Percentiles rank a stretch among this genome's conserved stretches.
Evolutionary conservation across 2,888 invertebrate genomes (phyloP).

Genomic region (Troides aeacus): DNA sequence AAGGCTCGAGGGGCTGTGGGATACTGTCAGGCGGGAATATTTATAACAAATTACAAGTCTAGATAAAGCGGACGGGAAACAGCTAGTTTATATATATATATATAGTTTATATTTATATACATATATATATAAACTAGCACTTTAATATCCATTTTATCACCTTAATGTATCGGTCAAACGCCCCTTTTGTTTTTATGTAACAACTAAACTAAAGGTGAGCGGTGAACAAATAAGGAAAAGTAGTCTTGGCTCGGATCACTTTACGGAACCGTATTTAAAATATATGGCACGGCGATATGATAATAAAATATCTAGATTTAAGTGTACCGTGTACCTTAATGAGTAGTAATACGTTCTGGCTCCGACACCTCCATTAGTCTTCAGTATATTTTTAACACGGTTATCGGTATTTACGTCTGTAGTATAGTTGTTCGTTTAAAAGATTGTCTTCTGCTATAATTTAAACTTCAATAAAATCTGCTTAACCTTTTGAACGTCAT

Average conservation of each 20-base stretch:
- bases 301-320: constrained; percentile 12
- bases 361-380: not conserved
- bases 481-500: no score
- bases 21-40: no score
- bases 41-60: no score
- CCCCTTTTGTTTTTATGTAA: not conserved
- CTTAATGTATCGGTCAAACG: not conserved
- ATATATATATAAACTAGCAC: not conserved
- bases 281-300: constrained; percentile 9
- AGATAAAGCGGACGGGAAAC: no score
- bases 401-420: no score
- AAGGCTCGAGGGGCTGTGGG: no score
- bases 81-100: no score
- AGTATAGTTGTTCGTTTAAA: no score
- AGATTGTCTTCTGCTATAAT: no score
- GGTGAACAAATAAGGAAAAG: constrained; percentile 23
- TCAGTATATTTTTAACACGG: not conserved
- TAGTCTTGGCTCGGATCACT: constrained; percentile 10
- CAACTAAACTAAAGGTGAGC: constrained; percentile 9
- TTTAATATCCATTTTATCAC: not conserved
- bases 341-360: not conserved
- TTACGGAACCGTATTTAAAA: constrained; percentile 23
- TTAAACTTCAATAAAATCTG: no score
- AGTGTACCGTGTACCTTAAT: constrained; percentile 3
- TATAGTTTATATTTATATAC: not conserved